phyloP scores from a whole-genome alignment of 1,140 invertebrate species.

The Drosophila bocqueti region DNA sequence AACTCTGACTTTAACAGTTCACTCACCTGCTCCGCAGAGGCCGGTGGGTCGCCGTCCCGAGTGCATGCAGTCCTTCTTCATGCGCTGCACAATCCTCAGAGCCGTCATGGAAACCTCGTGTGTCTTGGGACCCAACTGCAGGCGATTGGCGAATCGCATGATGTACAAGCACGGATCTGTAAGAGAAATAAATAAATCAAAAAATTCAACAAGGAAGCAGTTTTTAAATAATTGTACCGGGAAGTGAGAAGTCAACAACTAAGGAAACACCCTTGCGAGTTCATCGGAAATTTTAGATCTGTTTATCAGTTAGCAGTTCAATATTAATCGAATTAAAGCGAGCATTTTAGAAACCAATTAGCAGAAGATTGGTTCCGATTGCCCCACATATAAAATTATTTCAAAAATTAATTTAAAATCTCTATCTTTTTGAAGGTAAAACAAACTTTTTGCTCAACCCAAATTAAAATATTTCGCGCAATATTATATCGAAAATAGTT shows the following conservation, averaged over 20 bases:
- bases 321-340: constrained; percentile 13
- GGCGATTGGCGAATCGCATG: constrained; percentile 95
- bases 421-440: no score
- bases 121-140: constrained; percentile 96
- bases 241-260: not conserved
- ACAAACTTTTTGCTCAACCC: no score
- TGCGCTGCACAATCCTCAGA: constrained; percentile 95
- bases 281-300: not conserved
- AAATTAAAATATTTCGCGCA: not conserved
- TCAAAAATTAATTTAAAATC: not conserved
- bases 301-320: not conserved
- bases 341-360: constrained; percentile 10
- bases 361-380: not conserved
- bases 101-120: constrained; percentile 98
- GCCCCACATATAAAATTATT: not conserved
- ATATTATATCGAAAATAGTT: no score
- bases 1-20: not conserved
- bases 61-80: constrained; percentile 99
- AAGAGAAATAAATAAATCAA: constrained; percentile 56
- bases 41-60: constrained; percentile 98
- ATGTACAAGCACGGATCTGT: constrained; percentile 98
- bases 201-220: constrained; percentile 36
- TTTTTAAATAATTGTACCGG: constrained; percentile 8
- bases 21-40: constrained; percentile 96
- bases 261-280: constrained; percentile 4